These are phyloP conservation scores for Lanistes nyassanus DNA, from an alignment of 1,140 invertebrate species.

Conservation along the genomic window DNA sequence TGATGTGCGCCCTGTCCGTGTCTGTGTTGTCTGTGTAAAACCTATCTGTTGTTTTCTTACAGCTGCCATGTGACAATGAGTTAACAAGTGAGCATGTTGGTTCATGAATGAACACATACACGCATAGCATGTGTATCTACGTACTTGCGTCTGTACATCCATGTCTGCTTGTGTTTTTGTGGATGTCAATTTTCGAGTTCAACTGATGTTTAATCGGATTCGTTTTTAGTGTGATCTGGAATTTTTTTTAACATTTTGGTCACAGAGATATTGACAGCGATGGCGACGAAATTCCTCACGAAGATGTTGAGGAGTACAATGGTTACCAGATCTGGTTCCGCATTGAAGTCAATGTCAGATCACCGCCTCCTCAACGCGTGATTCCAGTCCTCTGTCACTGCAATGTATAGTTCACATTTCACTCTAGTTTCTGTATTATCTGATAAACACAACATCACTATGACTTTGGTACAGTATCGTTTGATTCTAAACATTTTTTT, in stretches of 20 bases:
- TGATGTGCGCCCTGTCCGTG: no score
- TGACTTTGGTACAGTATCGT: no score
- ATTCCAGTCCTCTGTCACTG: slow-evolving; percentile 60
- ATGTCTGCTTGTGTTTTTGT: neutral
- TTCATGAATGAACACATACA: neutral
- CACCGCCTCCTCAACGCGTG: slow-evolving; percentile 56
- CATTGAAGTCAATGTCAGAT: slow-evolving; percentile 59
- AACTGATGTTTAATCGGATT: neutral
- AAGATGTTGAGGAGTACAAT: slow-evolving; percentile 53
- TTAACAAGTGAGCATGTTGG: no score
- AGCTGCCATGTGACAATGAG: no score
- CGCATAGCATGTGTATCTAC: neutral
- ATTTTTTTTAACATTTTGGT: neutral
- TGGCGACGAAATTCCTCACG: slow-evolving; percentile 61
- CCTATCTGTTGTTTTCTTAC: no score
- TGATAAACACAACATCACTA: no score
- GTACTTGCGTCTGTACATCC: neutral
- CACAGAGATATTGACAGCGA: slow-evolving; percentile 66
- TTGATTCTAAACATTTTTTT: no score
- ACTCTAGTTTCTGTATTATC: no score
- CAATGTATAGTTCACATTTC: slow-evolving; percentile 46
- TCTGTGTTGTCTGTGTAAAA: no score
- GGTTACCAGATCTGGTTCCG: slow-evolving; percentile 66
- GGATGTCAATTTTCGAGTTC: neutral
- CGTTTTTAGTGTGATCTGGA: no score